Conservation (phyloP, 37 sponge, comb jelly and placozoan genomes). For the Amphimedon queenslandica region DNA sequence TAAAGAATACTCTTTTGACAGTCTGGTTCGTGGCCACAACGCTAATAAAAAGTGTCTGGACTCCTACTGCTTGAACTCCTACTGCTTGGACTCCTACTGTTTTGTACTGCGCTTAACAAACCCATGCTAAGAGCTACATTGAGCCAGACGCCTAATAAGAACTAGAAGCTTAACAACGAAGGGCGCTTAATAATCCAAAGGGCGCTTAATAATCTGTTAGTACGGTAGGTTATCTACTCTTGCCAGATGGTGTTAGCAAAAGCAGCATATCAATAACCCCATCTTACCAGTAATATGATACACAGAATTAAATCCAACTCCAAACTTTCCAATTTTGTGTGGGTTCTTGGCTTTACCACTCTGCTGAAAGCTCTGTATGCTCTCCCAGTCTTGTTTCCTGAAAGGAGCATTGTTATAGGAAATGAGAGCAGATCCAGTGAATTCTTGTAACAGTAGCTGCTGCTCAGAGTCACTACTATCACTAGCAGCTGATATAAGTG, state of each 20-base stretch:
- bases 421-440: conserved; percentile 45
- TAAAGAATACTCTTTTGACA: no score
- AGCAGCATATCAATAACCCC: conserved; percentile 23
- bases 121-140: no score
- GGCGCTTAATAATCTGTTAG: not conserved
- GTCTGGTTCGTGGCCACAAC: no score
- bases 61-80: no score
- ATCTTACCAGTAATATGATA: conserved; percentile 44
- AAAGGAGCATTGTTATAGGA: conserved; percentile 37
- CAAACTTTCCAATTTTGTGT: conserved; percentile 42
- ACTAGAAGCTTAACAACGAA: no score
- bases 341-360: conserved; percentile 44
- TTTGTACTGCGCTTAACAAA: no score
- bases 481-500: conserved; percentile 2
- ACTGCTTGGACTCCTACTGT: no score
- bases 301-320: conserved; percentile 50
- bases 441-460: conserved; percentile 7
- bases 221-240: not conserved
- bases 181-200: not conserved
- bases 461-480: no score
- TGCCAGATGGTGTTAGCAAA: no score
- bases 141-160: no score
- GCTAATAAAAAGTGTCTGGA: no score
- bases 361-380: conserved; percentile 18
- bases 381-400: conserved; percentile 26